These are phyloP conservation scores for Aphaenogaster ashmeadi DNA, from an alignment of 1,140 invertebrate species.

Conservation along the genomic window DNA sequence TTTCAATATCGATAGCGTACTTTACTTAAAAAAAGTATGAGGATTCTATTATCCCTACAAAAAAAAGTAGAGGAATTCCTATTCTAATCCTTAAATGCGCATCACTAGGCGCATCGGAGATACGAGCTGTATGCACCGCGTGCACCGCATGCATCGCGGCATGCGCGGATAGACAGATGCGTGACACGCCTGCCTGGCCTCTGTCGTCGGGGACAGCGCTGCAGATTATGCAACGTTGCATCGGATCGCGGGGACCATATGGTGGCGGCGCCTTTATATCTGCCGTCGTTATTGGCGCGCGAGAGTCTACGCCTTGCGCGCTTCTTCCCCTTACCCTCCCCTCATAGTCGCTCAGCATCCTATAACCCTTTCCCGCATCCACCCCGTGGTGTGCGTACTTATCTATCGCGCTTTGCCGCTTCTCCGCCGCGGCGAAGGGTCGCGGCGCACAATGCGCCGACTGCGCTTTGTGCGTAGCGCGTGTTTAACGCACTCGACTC, in stretches of 20 bases:
- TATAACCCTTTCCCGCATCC: slow-evolving; percentile 46
- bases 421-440: slow-evolving; percentile 45
- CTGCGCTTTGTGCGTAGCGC: slow-evolving; percentile 29
- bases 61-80: slow-evolving; percentile 26
- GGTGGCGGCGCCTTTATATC: slow-evolving; percentile 84
- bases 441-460: slow-evolving; percentile 52
- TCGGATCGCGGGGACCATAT: slow-evolving; percentile 76
- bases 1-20: background rate
- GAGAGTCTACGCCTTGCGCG: slow-evolving; percentile 73
- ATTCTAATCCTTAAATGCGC: slow-evolving; percentile 38
- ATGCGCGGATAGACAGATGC: slow-evolving; percentile 80
- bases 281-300: slow-evolving; percentile 79
- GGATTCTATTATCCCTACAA: background rate
- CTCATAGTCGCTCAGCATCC: slow-evolving; percentile 56
- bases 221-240: slow-evolving; percentile 82
- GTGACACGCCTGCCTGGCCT: slow-evolving; percentile 79
- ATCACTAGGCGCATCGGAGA: slow-evolving; percentile 7
- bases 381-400: slow-evolving; percentile 64
- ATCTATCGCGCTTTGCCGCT: slow-evolving; percentile 60
- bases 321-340: slow-evolving; percentile 46
- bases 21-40: background rate
- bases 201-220: slow-evolving; percentile 69
- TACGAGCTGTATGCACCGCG: slow-evolving; percentile 3
- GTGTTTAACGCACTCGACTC: slow-evolving; percentile 21
- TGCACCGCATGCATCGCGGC: slow-evolving; percentile 17